These are phyloP conservation scores for Budorcas taxicolor DNA, from an alignment of 2,113 vertebrate genomes.

Conservation along the genomic window DNA sequence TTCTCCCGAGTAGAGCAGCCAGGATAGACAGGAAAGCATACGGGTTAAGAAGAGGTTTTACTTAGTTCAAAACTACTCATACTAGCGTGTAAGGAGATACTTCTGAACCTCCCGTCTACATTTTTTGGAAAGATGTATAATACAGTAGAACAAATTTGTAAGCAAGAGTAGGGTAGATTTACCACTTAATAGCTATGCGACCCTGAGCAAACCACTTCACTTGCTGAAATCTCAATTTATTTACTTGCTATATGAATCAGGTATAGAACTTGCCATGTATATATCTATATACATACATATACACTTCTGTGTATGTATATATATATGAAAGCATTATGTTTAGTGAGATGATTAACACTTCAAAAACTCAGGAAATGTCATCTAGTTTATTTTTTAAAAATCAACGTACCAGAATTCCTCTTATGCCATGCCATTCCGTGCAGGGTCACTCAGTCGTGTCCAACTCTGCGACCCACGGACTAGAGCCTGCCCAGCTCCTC, in stretches of 20 bases:
- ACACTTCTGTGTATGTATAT: neutral
- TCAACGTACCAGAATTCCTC: neutral
- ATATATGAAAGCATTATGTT: neutral
- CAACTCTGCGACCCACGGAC: neutral
- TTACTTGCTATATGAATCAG: neutral
- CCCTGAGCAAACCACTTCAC: neutral
- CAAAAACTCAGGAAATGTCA: neutral
- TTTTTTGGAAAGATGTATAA: neutral
- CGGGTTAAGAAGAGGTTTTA: neutral
- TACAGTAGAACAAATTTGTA: neutral
- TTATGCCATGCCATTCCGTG: neutral
- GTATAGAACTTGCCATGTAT: neutral
- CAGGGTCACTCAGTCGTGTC: neutral
- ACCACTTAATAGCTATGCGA: neutral
- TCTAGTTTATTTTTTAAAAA: neutral
- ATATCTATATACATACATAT: neutral
- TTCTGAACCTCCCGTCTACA: neutral
- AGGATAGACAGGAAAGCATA: neutral
- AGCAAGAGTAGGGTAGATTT: neutral
- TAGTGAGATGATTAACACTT: neutral
- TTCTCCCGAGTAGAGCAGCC: neutral
- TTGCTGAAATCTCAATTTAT: neutral
- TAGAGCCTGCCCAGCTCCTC: neutral
- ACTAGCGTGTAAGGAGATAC: neutral
- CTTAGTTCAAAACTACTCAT: neutral